These are phyloP conservation scores for Nerophis ophidion DNA, from an alignment of 2,113 vertebrate species.

Conservation along the genomic window DNA sequence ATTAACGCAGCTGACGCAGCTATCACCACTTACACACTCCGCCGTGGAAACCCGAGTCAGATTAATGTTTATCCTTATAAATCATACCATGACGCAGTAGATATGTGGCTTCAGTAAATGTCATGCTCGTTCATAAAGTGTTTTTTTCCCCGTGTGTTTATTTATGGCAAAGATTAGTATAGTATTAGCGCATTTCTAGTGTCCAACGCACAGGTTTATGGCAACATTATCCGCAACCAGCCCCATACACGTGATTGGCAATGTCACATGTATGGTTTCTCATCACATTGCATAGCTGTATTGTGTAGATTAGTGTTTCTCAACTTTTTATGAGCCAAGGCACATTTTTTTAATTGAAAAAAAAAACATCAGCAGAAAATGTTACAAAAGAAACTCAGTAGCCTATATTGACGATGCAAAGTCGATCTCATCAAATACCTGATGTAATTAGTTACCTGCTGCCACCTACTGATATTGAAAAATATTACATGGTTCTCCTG, in stretches of 20 bases:
- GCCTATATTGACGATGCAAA: too few species aligned
- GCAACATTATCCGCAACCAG: slow-evolving; percentile 26
- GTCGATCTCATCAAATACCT: too few species aligned
- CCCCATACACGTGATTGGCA: slow-evolving; percentile 24
- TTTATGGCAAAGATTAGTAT: slow-evolving; percentile 24
- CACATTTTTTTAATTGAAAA: too few species aligned
- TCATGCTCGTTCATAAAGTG: slow-evolving; percentile 2
- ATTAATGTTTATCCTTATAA: background rate
- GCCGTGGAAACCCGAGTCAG: background rate
- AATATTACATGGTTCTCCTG: too few species aligned
- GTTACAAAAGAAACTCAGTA: too few species aligned
- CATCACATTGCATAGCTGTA: background rate
- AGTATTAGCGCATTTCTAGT: slow-evolving; percentile 30
- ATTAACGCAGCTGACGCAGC: background rate
- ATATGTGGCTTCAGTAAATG: background rate
- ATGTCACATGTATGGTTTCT: slow-evolving; percentile 19
- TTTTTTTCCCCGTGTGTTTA: background rate
- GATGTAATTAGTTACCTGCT: too few species aligned
- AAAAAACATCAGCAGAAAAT: too few species aligned
- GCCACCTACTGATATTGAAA: too few species aligned
- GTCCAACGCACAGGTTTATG: slow-evolving; percentile 24
- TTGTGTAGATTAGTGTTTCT: background rate
- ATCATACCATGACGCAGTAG: background rate
- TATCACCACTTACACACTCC: background rate
- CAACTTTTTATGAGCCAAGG: too few species aligned